Evolutionary conservation across 2,113 vertebrate species (phyloP).

Genomic region (Collichthys lucidus): DNA sequence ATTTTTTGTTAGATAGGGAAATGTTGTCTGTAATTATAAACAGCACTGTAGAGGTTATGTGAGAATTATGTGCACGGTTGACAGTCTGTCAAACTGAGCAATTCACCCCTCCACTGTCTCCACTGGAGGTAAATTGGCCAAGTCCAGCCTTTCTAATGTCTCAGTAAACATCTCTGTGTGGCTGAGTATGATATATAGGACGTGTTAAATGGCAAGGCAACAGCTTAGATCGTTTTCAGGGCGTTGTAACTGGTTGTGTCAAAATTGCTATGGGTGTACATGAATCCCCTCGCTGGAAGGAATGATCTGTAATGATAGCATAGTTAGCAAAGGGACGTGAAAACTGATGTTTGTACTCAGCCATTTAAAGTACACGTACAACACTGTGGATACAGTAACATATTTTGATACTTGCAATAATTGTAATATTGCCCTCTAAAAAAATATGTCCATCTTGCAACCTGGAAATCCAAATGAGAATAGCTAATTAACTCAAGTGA

Average conservation of each 20-base stretch:
- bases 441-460: not conserved
- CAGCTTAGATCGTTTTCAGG: slow-evolving; percentile 4
- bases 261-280: slow-evolving; percentile 2
- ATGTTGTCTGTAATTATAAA: slow-evolving; percentile 24
- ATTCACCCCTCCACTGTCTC: slow-evolving; percentile 5
- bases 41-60: not conserved
- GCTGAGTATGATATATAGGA: slow-evolving; percentile 24
- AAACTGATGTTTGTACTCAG: not conserved
- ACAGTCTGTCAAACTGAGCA: not conserved
- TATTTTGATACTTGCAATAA: not conserved
- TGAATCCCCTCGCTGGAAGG: not conserved
- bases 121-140: slow-evolving; percentile 30
- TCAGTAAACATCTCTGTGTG: slow-evolving; percentile 26
- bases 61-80: not conserved
- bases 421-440: not conserved
- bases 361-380: no score
- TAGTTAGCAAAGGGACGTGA: not conserved
- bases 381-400: not conserved
- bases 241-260: slow-evolving; percentile 6
- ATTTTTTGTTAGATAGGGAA: not conserved
- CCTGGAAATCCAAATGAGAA: not conserved
- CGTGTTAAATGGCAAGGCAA: slow-evolving; percentile 16
- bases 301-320: not conserved
- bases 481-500: not conserved
- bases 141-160: slow-evolving; percentile 14